phyloP scores from a whole-genome alignment of 2,797 vertebrate species.

The Schizopygopsis malacanthus region DNA sequence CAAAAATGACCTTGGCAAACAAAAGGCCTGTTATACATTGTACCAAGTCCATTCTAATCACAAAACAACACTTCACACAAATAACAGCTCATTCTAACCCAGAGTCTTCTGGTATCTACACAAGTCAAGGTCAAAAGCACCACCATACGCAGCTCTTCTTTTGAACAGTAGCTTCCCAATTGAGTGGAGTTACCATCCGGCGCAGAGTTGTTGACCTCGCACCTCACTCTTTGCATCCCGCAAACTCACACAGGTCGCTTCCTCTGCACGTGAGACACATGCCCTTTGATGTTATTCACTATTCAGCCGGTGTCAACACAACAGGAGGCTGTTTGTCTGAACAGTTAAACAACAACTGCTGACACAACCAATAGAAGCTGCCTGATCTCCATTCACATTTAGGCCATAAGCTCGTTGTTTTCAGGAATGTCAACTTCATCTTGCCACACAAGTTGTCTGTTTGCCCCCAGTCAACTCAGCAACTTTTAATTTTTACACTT shows the following conservation, averaged over 20 bases:
- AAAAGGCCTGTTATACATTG: constrained; percentile 6
- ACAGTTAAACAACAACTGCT: constrained; percentile 36
- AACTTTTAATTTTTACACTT: not conserved
- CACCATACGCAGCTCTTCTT: not conserved
- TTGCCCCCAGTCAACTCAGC: not conserved
- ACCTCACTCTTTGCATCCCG: constrained; percentile 42
- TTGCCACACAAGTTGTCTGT: not conserved
- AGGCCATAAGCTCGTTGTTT: not conserved
- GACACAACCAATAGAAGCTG: constrained; percentile 28
- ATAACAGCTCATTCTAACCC: not conserved
- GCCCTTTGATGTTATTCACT: constrained; percentile 54
- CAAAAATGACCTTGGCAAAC: constrained; percentile 1
- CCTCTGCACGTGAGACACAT: constrained; percentile 26
- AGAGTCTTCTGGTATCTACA: constrained; percentile 1
- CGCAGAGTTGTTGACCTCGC: constrained; percentile 52
- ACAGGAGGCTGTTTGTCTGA: constrained; percentile 33
- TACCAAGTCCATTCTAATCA: not conserved
- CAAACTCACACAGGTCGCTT: constrained; percentile 36
- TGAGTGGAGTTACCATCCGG: constrained; percentile 39
- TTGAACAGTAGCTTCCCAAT: constrained; percentile 8
- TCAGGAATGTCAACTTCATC: not conserved
- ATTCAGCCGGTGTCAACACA: constrained; percentile 46
- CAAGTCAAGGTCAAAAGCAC: constrained; percentile 30
- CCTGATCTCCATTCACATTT: constrained; percentile 22
- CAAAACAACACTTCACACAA: constrained; percentile 5